Conservation (phyloP, 2,888 invertebrate species). For the Athalia rosae region DNA sequence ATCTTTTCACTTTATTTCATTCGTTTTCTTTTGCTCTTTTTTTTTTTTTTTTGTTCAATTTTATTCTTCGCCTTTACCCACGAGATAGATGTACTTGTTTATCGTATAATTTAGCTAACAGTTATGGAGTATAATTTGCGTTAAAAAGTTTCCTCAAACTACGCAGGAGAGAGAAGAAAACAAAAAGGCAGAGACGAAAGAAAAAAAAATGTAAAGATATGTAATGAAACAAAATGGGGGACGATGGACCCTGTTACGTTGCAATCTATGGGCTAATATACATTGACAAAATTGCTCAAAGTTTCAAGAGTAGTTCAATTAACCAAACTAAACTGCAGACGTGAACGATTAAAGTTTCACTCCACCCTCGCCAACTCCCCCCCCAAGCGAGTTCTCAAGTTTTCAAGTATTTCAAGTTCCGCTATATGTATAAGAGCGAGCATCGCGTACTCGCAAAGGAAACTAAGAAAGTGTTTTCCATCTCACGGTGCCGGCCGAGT, state of each 20-base stretch:
- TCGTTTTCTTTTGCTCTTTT: too few species aligned
- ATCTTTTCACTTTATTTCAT: too few species aligned
- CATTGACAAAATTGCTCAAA: constrained; percentile 12
- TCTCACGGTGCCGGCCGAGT: not conserved
- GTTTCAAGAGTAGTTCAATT: constrained; percentile 17
- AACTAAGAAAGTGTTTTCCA: constrained; percentile 1
- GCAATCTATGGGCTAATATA: not conserved
- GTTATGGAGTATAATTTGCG: too few species aligned
- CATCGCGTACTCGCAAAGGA: too few species aligned
- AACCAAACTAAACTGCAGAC: constrained; percentile 29
- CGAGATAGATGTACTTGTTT: too few species aligned
- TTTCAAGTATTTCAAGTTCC: not conserved
- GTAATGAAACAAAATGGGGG: not conserved
- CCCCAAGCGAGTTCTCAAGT: constrained; percentile 10
- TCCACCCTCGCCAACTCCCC: not conserved
- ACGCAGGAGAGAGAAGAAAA: too few species aligned
- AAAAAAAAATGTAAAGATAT: not conserved
- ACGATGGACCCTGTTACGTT: not conserved
- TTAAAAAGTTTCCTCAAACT: too few species aligned
- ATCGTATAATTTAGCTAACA: too few species aligned
- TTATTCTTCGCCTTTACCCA: too few species aligned
- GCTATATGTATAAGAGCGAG: too few species aligned
- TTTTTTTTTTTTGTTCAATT: too few species aligned
- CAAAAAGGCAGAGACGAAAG: too few species aligned
- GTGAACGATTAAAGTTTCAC: constrained; percentile 24